A percentile compares a stretch with the other conserved stretches of the same genome.
phyloP scores from a whole-genome alignment of 2,797 vertebrate species.

The Siniperca undulata region DNA sequence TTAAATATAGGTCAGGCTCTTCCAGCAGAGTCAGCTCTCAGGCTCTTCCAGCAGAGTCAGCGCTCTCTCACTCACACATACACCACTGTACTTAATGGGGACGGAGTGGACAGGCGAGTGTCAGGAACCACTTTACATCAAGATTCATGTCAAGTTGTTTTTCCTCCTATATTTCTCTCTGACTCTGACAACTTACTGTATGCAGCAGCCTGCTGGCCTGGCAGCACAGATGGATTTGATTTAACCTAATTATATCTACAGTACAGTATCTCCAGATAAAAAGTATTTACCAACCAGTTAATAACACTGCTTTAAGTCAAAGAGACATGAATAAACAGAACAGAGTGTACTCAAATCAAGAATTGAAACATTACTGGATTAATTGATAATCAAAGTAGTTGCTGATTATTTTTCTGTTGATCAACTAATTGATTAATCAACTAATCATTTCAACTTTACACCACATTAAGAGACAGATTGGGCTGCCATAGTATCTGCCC shows the following conservation, averaged over 20 bases:
- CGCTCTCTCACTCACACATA: conserved; percentile 12
- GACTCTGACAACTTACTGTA: conserved; percentile 13
- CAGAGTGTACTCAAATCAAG: not conserved
- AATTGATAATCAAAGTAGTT: too few species aligned
- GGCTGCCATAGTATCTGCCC: too few species aligned
- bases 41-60: conserved; percentile 4
- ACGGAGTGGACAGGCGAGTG: conserved; percentile 50
- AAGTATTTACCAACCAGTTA: not conserved
- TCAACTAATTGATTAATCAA: too few species aligned
- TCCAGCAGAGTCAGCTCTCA: conserved; percentile 57
- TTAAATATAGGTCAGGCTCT: conserved; percentile 65
- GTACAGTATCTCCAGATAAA: not conserved
- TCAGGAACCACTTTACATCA: conserved; percentile 69
- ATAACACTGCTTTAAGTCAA: not conserved
- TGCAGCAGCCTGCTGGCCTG: not conserved
- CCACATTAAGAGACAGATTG: too few species aligned
- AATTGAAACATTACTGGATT: too few species aligned
- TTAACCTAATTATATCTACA: not conserved
- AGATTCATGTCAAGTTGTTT: conserved; percentile 57
- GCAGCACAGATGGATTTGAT: not conserved
- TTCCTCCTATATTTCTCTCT: conserved; percentile 46
- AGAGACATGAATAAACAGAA: conserved; percentile 4
- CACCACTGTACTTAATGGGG: conserved; percentile 39
- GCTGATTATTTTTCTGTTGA: too few species aligned
- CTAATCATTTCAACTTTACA: too few species aligned